phyloP scores from a whole-genome alignment of 2,888 invertebrate genomes.

The Ennomos fuscantarius region DNA sequence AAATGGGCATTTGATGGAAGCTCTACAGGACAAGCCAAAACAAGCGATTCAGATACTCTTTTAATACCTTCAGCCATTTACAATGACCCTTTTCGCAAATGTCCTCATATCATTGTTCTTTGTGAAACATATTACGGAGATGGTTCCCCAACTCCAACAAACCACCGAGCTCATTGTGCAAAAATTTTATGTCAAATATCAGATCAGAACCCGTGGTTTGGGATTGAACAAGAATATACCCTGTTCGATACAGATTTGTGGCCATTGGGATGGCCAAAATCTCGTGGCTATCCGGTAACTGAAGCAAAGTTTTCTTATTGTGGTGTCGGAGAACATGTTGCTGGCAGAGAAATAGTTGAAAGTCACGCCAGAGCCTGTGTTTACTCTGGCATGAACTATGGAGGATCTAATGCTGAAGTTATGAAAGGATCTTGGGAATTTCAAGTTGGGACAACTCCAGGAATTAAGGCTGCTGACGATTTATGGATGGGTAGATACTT shows the following conservation, averaged over 20 bases:
- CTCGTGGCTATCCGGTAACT: constrained; percentile 91
- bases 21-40: constrained; percentile 94
- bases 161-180: constrained; percentile 89
- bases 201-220: constrained; percentile 93
- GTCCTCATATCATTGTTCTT: constrained; percentile 94
- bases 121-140: constrained; percentile 92
- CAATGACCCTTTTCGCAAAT: constrained; percentile 94
- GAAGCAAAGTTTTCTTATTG: constrained; percentile 95
- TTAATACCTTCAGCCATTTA: constrained; percentile 95
- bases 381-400: constrained; percentile 95
- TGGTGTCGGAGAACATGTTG: constrained; percentile 96
- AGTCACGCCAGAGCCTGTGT: constrained; percentile 93
- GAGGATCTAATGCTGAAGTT: constrained; percentile 98
- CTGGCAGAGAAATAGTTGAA: constrained; percentile 97
- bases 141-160: constrained; percentile 90
- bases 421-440: constrained; percentile 98
- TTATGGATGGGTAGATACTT: constrained; percentile 95
- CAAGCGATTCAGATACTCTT: constrained; percentile 94
- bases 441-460: constrained; percentile 96
- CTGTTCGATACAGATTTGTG: constrained; percentile 92
- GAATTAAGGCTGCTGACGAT: constrained; percentile 93
- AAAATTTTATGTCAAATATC: constrained; percentile 79
- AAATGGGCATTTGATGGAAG: constrained; percentile 97
- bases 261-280: constrained; percentile 97
- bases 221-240: constrained; percentile 96